A percentile compares a stretch with the other conserved stretches of the same genome.
These are phyloP conservation scores for Tromatobia lineatoria DNA, from an alignment of 2,888 invertebrate species.

Conservation along the genomic window DNA sequence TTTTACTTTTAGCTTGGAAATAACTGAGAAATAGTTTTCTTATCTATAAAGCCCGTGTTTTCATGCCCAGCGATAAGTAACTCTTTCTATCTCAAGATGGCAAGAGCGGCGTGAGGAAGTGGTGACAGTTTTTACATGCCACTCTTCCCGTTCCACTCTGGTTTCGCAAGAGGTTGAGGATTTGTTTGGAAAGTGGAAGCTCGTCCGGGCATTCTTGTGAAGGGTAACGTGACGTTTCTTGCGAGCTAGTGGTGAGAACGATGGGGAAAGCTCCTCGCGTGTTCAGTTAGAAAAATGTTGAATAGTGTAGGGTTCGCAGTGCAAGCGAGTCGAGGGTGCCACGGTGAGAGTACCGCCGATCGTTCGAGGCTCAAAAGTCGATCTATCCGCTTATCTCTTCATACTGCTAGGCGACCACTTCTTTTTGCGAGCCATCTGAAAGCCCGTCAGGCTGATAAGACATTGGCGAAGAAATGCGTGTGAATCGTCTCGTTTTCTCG, in stretches of 20 bases:
- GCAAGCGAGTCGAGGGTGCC: constrained; percentile 18
- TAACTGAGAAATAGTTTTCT: constrained; percentile 1
- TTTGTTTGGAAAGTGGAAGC: constrained; percentile 57
- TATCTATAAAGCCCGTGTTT: background rate
- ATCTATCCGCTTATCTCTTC: constrained; percentile 67
- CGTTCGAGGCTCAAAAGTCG: constrained; percentile 68
- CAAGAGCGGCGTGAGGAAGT: background rate
- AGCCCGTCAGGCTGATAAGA: constrained; percentile 56
- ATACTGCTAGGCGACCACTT: constrained; percentile 29
- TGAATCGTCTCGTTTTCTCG: constrained; percentile 28
- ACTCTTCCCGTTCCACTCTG: constrained; percentile 15
- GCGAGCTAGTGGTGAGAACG: constrained; percentile 11
- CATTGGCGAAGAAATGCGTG: constrained; percentile 50
- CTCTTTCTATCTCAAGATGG: constrained; percentile 7
- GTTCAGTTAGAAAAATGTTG: constrained; percentile 47
- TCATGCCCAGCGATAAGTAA: background rate
- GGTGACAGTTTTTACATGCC: constrained; percentile 1
- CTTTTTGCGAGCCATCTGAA: constrained; percentile 30
- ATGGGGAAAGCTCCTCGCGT: constrained; percentile 29
- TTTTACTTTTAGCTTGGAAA: background rate
- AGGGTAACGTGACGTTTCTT: constrained; percentile 36
- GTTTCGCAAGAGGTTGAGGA: constrained; percentile 38
- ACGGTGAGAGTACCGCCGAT: constrained; percentile 53
- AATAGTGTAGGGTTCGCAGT: constrained; percentile 2
- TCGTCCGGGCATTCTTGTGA: constrained; percentile 28